A percentile compares a stretch with the other conserved stretches of the same genome.
Evolutionary conservation across 2,888 invertebrate species (phyloP).

Genomic region (Petrophora chlorosata): DNA sequence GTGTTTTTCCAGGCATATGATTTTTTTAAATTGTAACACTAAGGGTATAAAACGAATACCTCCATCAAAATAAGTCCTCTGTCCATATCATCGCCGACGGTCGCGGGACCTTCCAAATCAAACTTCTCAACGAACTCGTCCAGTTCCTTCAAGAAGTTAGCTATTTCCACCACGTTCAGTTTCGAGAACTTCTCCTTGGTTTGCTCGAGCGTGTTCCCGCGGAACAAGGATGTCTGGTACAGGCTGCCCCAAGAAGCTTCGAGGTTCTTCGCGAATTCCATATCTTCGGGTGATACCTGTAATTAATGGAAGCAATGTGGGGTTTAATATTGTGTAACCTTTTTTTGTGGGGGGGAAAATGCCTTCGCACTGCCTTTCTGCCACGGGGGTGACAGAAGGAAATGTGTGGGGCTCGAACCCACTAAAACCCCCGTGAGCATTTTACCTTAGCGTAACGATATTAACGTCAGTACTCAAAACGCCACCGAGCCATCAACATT

Average conservation of each 20-base stretch:
- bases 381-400: no score
- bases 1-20: no score
- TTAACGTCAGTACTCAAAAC: no score
- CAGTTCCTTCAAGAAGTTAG: conserved; percentile 85
- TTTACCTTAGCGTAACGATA: no score
- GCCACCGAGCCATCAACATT: no score
- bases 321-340: no score
- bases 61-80: conserved; percentile 88
- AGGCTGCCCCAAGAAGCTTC: conserved; percentile 88
- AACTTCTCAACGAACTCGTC: conserved; percentile 89
- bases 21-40: no score
- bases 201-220: conserved; percentile 87
- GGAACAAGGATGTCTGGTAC: conserved; percentile 87
- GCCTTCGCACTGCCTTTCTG: no score
- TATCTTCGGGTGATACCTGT: conserved; percentile 80
- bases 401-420: no score
- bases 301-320: no score
- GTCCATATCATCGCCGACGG: conserved; percentile 91
- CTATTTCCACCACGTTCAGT: conserved; percentile 90
- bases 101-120: conserved; percentile 90
- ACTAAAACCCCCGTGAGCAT: no score
- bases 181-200: conserved; percentile 95
- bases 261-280: conserved; percentile 83
- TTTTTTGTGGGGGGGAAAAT: no score
- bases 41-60: conserved; percentile 64